These are phyloP conservation scores for Regulus satrapa DNA, from an alignment of 2,113 vertebrate genomes.

Conservation along the genomic window DNA sequence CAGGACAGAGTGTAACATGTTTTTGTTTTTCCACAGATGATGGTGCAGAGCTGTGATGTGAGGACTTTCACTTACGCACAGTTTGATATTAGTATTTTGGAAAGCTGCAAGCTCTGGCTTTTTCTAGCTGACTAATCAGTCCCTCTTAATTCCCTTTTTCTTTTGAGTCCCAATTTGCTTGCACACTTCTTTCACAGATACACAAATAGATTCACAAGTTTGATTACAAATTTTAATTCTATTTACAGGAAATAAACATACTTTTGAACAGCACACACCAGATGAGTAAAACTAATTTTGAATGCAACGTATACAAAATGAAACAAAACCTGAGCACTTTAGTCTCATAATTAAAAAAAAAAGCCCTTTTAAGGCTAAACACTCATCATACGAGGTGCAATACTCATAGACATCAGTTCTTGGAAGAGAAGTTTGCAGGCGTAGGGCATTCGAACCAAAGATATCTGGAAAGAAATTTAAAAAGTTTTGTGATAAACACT, in stretches of 20 bases:
- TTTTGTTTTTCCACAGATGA: conserved; percentile 69
- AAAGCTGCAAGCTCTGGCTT: conserved; percentile 33
- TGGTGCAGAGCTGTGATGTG: conserved; percentile 66
- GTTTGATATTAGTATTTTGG: conserved; percentile 18
- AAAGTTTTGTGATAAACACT: background rate
- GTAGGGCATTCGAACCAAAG: conserved; percentile 94
- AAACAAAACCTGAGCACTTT: background rate
- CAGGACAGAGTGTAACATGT: background rate
- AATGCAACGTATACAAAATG: background rate
- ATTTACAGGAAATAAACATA: conserved; percentile 73
- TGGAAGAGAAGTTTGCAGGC: conserved; percentile 98
- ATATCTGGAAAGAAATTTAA: conserved; percentile 80
- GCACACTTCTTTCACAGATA: conserved; percentile 15
- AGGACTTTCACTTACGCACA: background rate
- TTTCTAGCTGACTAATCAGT: conserved; percentile 41
- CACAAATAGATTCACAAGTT: conserved; percentile 54
- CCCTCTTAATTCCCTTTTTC: conserved; percentile 28
- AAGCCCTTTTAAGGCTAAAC: conserved; percentile 48
- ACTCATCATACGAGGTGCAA: conserved; percentile 98
- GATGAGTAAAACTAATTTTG: conserved; percentile 17
- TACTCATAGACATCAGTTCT: conserved; percentile 98
- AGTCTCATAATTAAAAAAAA: background rate
- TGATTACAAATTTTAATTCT: conserved; percentile 73
- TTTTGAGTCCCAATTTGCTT: conserved; percentile 36
- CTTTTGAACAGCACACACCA: conserved; percentile 41